These are phyloP conservation scores for Rhabdomys pumilio DNA, from an alignment of 2,797 vertebrate species.

Conservation along the genomic window DNA sequence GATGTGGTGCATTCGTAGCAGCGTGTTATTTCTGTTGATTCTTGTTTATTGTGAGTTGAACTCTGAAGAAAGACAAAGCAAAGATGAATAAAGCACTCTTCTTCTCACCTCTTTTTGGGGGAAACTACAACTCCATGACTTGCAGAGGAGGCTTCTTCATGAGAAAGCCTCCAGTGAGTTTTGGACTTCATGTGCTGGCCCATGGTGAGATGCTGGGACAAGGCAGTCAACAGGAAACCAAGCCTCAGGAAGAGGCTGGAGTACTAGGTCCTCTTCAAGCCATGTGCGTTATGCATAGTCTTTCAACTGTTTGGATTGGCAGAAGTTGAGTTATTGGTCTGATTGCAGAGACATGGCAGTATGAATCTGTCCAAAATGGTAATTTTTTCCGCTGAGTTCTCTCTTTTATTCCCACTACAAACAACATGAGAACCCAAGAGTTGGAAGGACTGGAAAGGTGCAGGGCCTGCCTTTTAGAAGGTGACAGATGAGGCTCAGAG, in stretches of 20 bases:
- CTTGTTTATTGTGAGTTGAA: constrained; percentile 20
- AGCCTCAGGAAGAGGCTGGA: background rate
- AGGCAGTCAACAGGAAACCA: background rate
- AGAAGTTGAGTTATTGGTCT: background rate
- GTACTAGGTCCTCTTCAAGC: background rate
- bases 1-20: constrained; percentile 18
- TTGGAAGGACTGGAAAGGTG: background rate
- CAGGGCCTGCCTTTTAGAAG: constrained; percentile 32
- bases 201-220: background rate
- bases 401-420: background rate
- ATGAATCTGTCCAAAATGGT: background rate
- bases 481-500: background rate
- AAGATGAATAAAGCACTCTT: constrained; percentile 34
- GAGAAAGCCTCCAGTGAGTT: background rate
- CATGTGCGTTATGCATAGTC: background rate
- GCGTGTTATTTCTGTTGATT: constrained; percentile 39
- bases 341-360: background rate
- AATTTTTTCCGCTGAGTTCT: constrained; percentile 41
- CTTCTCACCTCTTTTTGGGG: background rate
- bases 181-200: background rate
- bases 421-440: background rate
- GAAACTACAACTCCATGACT: background rate
- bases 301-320: background rate
- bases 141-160: background rate
- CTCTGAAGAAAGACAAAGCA: constrained; percentile 34